phyloP scores from a whole-genome alignment of 2,113 vertebrate genomes.

The Montifringilla adamsi region DNA sequence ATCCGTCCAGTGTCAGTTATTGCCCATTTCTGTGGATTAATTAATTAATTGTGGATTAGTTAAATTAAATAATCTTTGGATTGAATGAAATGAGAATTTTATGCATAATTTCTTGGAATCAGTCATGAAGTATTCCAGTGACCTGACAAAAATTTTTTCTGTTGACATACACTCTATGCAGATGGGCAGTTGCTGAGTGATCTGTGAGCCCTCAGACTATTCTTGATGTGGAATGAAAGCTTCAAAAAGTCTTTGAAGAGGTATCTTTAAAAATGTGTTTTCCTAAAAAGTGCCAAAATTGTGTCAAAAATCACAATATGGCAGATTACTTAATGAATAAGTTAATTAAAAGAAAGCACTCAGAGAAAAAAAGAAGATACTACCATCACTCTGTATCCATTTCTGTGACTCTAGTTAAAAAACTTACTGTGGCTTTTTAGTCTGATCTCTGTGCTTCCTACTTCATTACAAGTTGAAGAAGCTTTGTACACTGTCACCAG shows the following conservation, averaged over 20 bases:
- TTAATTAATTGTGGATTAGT: background rate
- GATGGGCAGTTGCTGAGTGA: background rate
- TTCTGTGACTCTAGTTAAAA: background rate
- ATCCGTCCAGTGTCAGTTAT: background rate
- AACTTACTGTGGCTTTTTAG: background rate
- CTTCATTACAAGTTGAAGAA: background rate
- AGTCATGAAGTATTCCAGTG: background rate
- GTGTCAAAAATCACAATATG: background rate
- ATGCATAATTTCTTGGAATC: background rate
- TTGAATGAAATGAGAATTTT: background rate
- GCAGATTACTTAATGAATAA: background rate
- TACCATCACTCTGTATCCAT: fast-evolving
- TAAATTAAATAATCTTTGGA: background rate
- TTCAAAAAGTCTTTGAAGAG: background rate
- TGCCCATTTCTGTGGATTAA: background rate
- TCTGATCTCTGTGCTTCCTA: background rate
- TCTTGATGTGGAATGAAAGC: background rate
- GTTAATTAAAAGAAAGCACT: background rate
- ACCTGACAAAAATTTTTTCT: background rate
- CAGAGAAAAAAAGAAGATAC: background rate
- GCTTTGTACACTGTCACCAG: background rate
- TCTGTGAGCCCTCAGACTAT: background rate
- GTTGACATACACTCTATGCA: background rate
- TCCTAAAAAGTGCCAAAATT: background rate
- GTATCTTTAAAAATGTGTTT: background rate